These are phyloP conservation scores for Camelus dromedarius DNA, from an alignment of 2,113 vertebrate genomes.

Conservation along the genomic window DNA sequence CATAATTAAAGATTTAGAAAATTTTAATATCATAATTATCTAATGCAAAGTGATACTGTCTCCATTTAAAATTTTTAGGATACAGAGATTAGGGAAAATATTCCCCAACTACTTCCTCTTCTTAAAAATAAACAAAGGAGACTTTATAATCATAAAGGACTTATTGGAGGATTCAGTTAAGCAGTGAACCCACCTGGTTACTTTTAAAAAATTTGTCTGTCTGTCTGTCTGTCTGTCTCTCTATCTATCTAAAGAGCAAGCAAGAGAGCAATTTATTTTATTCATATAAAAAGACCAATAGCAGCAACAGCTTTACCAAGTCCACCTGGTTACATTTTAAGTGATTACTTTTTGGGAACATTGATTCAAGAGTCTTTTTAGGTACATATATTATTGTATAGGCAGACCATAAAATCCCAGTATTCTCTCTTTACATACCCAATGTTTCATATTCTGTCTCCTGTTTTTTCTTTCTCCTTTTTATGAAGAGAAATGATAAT, in stretches of 20 bases:
- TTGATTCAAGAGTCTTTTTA: background rate
- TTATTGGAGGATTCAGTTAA: constrained; percentile 40
- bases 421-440: background rate
- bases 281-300: too few species aligned
- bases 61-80: background rate
- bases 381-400: background rate
- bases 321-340: background rate
- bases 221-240: too few species aligned
- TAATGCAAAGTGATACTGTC: background rate
- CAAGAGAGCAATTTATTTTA: too few species aligned
- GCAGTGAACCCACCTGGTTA: background rate
- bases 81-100: background rate
- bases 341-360: background rate
- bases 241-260: too few species aligned
- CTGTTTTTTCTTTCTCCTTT: background rate
- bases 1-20: constrained; percentile 29
- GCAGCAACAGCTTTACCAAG: too few species aligned
- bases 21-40: constrained; percentile 5
- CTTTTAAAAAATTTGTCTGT: too few species aligned
- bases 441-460: background rate
- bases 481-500: constrained; percentile 24
- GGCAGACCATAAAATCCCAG: background rate
- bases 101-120: background rate
- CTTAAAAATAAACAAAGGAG: background rate
- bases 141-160: constrained; percentile 2